Percentiles rank a stretch among this genome's conserved stretches.
These are phyloP conservation scores for Gymnoscelis rufifasciata DNA, from an alignment of 2,888 invertebrate species.

Conservation along the genomic window DNA sequence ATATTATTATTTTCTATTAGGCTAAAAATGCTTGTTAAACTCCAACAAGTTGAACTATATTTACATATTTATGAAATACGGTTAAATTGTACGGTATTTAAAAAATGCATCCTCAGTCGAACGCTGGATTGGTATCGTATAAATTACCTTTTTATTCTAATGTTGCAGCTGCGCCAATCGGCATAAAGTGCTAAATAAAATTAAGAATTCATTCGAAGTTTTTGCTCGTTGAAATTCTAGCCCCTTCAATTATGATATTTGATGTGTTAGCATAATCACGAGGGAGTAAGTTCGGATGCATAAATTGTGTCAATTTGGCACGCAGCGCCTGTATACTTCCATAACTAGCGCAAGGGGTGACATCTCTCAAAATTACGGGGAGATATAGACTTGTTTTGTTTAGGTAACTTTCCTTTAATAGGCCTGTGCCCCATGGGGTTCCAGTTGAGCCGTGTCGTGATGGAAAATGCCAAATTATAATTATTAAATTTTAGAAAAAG, in stretches of 20 bases:
- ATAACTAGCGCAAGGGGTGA: conserved; percentile 25
- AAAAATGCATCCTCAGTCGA: no score
- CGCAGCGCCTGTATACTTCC: conserved; percentile 36
- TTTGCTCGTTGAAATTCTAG: conserved; percentile 26
- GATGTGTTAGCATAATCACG: conserved; percentile 53
- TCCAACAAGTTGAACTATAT: no score
- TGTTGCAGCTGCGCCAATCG: background rate
- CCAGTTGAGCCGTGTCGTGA: no score
- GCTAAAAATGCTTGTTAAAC: no score
- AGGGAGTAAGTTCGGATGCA: conserved; percentile 55
- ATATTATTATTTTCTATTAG: no score
- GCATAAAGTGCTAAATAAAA: background rate
- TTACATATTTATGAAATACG: no score
- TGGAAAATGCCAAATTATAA: no score
- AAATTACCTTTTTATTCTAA: no score
- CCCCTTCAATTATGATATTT: conserved; percentile 67
- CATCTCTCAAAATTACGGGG: conserved; percentile 30
- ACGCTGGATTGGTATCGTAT: no score
- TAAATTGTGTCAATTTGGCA: conserved; percentile 75
- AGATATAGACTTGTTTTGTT: background rate
- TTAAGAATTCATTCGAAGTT: conserved; percentile 3
- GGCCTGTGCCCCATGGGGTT: no score
- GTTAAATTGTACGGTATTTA: no score
- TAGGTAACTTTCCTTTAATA: background rate
- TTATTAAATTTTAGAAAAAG: no score